Evolutionary conservation across 1,140 invertebrate genomes (phyloP), one percentile per base, ranked within the genome.

Genomic region (Drosophila kikkawai): DNA sequence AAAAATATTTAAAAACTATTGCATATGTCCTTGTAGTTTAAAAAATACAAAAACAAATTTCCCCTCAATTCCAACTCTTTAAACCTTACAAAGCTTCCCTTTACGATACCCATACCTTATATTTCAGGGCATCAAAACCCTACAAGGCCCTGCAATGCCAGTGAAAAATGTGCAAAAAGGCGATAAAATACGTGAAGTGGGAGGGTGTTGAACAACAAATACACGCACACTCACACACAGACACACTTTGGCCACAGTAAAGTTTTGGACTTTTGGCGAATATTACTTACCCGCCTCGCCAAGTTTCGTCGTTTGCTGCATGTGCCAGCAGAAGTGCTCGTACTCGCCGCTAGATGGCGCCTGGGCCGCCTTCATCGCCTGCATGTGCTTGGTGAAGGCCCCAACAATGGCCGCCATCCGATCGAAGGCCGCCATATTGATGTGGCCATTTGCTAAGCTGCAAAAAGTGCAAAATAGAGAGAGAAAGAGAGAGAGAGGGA

Each of bases 391-490:
- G 48, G 91, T 92, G 36, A 92, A 93, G 15, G 92, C 92, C 22
- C 87, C 87, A 45, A 93, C 92, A 75, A 93, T 92, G 60, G 92
- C 91, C 36, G 91, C 92, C 84, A 93, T 81, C 17, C 90, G 82
- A 90, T 92, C 88, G 73, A 93, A 93, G 75, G 92, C 92, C 76
- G 64, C 80, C 71, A 93, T 81, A 83, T 93, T 93, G 82, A 93
- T 91, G 85, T 92, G 86, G 75, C 91, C 87, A 80, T 93, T 92
- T 51, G 91, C 88, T 65, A 93, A 80, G 56, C 92, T 93, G 68
- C 29, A 87, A 64, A n/a, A 11, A 9, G 19, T 4, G 22, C 13
- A 36, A 53, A 51, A 22, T 37, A 15, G 7, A 37, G 51, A 13
- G 32, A 17, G 26, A 34, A 47, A 9, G 8, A 7, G 37, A 53